Base-by-base conservation (phyloP, 2,797 vertebrate species). In the Eurystomus glaucurus region DNA sequence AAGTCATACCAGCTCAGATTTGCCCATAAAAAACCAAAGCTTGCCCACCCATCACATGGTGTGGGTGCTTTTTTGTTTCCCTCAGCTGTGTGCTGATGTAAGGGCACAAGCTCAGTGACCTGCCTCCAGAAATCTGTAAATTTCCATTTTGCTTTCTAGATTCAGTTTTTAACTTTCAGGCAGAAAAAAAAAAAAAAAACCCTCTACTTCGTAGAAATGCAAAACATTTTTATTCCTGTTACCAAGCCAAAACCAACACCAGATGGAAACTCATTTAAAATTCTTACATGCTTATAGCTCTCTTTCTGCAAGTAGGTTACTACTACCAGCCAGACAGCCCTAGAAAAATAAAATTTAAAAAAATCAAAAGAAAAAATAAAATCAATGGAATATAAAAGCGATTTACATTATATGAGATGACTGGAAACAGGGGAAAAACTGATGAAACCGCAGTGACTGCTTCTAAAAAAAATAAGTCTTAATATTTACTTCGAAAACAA, bases 251-350 rank as follows among this genome's bases (percentile, higher is more conserved):
- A 90, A 79, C 0, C 51, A 94, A 20, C 51, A 96, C 66, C 93
- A 97, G 86, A 96, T 93, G 92, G 95, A 96, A 97, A 91, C 18
- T 50, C 31, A 87, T 68, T 96, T 95, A 90, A 95, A 95, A 94
- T 92, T 92, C 70, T 91, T 87, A 68, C 20, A 70, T 85, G 57
- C 54, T 81, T 78, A 65, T n/a, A 91, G 61, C 26, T 89, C 37
- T 76, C 74, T 79, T 77, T 86, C 77, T 85, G 60, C 61, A 66
- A 64, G 41, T 7, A 93, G 45, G 55, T 78, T 91, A 80, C 41
- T 80, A 76, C 35, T 55, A 87, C 45, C 57, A 94, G 65, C 9
- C 61, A 91, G 80, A 11, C 11, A 81, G 43, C 6, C 20, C 11
- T 31, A 79, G 28, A 28, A 28, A 58, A 48, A 72, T 20, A 18